phyloP scores from a whole-genome alignment of 2,888 invertebrate genomes.

The Spodoptera exigua region DNA sequence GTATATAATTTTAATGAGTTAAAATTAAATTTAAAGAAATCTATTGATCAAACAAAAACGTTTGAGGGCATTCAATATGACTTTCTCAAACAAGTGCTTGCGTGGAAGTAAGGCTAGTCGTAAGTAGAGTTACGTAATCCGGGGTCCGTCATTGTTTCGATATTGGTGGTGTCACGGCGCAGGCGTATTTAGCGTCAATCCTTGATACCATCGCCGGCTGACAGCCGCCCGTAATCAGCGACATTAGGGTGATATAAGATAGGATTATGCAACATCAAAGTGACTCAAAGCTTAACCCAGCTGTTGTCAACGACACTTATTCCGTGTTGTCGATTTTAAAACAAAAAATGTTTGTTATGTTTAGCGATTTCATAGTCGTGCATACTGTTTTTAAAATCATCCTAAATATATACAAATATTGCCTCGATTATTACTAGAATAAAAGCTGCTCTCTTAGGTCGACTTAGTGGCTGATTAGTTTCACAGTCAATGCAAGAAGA shows the following conservation, averaged over 20 bases:
- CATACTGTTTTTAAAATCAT: no score
- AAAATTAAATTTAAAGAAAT: neutral
- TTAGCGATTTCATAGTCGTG: no score
- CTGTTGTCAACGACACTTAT: constrained; percentile 41
- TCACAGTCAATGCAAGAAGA: constrained; percentile 32
- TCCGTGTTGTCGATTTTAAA: neutral
- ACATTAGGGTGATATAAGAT: constrained; percentile 77
- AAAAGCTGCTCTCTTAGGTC: constrained; percentile 4
- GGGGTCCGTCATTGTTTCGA: constrained; percentile 85
- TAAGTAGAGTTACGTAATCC: constrained; percentile 82
- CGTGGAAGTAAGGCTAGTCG: constrained; percentile 77
- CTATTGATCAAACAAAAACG: constrained; percentile 6
- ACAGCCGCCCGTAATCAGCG: constrained; percentile 75
- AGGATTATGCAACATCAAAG: constrained; percentile 75
- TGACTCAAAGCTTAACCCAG: constrained; percentile 61
- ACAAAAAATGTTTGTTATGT: neutral
- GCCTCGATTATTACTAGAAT: neutral
- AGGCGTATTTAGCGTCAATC: constrained; percentile 88
- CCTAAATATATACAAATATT: neutral
- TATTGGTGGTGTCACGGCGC: constrained; percentile 85
- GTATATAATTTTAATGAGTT: no score
- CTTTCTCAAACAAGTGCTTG: constrained; percentile 69
- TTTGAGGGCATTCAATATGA: constrained; percentile 54
- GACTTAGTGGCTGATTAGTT: constrained; percentile 16
- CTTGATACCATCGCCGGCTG: constrained; percentile 82